Evolutionary conservation across 2,113 vertebrate species (phyloP), one percentile per base, ranked within the genome.

Genomic region (Misgurnus anguillicaudatus): DNA sequence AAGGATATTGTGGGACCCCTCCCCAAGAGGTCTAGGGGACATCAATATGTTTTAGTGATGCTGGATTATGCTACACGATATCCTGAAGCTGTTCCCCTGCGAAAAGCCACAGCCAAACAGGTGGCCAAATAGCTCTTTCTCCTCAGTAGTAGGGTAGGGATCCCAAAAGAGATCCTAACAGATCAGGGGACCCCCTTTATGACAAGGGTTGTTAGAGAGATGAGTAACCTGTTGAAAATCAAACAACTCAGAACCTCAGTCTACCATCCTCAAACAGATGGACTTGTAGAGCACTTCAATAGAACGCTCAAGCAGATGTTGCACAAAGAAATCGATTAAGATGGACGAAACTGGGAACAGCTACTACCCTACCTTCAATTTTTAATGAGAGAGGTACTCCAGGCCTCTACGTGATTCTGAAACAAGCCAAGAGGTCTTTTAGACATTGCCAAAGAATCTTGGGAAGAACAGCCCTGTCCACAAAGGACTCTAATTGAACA

Each of bases 401-500:
- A 66, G 9, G 16, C 64, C 38, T 66, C 64, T 19, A 42, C 36
- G 2, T 17, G 17, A 8, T 66, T 66, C 39, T 66, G 41, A 13
- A 2, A 67, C 39, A 67, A 67, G 41, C 9, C n/a, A 45, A 67
- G 64, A n/a, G 39, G 65, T 1, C 17, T 45, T 0, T 19, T 67
- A 47, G 41, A 67, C 10, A 21, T 45, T 67, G 9, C 17, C 53
- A 78, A 42, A 67, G 64, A 45, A 47, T 9, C 1, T 7, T 47
- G 41, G 65, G 17, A 67, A 6, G 64, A 67, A 21, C n/a, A n/a
- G n/a, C n/a, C n/a, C 65, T 67, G 65, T 45, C 41, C 64, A 9
- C 39, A 67, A 5, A 21, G 39, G 41, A 11, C n/a, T 3, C 39
- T 67, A 11, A 47, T 21, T 42, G 39, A 65, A n/a, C 63, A 42